Conservation (phyloP, 2,797 vertebrate genomes). For the Myripristis jacobus region DNA sequence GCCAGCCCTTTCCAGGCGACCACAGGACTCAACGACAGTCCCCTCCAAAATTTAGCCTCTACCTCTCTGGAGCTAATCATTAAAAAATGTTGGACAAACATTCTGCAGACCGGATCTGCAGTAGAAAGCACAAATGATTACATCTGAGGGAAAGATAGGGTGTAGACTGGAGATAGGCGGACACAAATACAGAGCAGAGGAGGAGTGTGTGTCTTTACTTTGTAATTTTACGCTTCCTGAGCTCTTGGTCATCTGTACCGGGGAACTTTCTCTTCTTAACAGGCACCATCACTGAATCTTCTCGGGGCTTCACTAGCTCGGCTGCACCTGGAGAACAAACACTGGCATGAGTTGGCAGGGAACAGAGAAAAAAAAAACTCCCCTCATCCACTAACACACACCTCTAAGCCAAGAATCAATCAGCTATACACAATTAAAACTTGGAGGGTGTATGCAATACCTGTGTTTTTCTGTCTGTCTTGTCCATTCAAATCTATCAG, state of each 20-base stretch:
- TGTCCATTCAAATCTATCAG: slow-evolving; percentile 80
- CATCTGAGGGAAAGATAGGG: neutral
- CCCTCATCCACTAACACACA: neutral
- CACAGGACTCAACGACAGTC: neutral
- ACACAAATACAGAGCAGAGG: neutral
- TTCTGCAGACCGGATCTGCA: neutral
- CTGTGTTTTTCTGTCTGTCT: slow-evolving; percentile 69
- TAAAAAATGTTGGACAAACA: neutral
- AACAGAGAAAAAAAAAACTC: neutral
- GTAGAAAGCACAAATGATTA: neutral
- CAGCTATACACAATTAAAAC: neutral
- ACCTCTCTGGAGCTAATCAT: too few relatives aligned
- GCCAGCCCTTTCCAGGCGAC: neutral
- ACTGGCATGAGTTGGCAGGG: neutral
- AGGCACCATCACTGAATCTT: slow-evolving; percentile 87
- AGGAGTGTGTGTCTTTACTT: slow-evolving; percentile 84
- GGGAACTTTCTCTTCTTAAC: slow-evolving; percentile 94
- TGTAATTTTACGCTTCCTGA: slow-evolving; percentile 91
- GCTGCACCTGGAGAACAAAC: slow-evolving; percentile 39
- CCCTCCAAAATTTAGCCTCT: too few relatives aligned
- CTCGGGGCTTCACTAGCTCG: slow-evolving; percentile 63
- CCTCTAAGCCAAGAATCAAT: neutral
- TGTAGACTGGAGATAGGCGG: neutral
- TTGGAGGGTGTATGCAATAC: slow-evolving; percentile 51
- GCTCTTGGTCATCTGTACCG: slow-evolving; percentile 85